Evolutionary conservation across 2,797 vertebrate species (phyloP).

Genomic region (Amblyopsis hoosieri): DNA sequence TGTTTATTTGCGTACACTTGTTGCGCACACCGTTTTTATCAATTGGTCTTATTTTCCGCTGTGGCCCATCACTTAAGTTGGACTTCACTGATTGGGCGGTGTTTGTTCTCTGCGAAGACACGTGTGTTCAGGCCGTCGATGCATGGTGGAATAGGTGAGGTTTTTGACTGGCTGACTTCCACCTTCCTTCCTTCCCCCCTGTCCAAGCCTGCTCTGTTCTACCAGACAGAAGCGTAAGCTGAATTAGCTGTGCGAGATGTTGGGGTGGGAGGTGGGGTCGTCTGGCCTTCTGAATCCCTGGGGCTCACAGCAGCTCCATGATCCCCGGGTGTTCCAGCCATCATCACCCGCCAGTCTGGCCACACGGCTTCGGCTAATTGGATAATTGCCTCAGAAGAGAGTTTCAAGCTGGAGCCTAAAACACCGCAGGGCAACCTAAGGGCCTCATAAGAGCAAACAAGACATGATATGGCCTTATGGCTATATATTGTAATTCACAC

Average conservation of each 20-base stretch:
- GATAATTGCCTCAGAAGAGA: constrained; percentile 70
- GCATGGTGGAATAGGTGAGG: background rate
- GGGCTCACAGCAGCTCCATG: constrained; percentile 39
- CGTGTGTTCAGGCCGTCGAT: background rate
- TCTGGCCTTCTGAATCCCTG: constrained; percentile 11
- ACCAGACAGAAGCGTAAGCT: background rate
- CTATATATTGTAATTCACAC: constrained; percentile 20
- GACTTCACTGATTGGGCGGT: background rate
- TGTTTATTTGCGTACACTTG: constrained; percentile 7
- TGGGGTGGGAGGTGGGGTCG: background rate
- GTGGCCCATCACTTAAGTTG: background rate
- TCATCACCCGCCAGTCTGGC: constrained; percentile 58
- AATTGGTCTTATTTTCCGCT: background rate
- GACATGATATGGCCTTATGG: constrained; percentile 43
- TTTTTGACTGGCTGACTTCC: background rate
- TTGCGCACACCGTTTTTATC: constrained; percentile 1
- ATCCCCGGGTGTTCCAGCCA: constrained; percentile 59
- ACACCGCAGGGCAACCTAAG: constrained; percentile 37
- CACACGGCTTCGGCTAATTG: constrained; percentile 63
- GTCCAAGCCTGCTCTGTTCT: constrained; percentile 10
- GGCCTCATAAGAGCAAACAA: constrained; percentile 40
- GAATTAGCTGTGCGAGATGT: constrained; percentile 12
- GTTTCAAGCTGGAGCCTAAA: constrained; percentile 49
- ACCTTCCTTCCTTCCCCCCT: background rate
- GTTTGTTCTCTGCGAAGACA: background rate